Evolutionary conservation across 2,797 vertebrate genomes (phyloP).

Genomic region (Acridotheres tristis): DNA sequence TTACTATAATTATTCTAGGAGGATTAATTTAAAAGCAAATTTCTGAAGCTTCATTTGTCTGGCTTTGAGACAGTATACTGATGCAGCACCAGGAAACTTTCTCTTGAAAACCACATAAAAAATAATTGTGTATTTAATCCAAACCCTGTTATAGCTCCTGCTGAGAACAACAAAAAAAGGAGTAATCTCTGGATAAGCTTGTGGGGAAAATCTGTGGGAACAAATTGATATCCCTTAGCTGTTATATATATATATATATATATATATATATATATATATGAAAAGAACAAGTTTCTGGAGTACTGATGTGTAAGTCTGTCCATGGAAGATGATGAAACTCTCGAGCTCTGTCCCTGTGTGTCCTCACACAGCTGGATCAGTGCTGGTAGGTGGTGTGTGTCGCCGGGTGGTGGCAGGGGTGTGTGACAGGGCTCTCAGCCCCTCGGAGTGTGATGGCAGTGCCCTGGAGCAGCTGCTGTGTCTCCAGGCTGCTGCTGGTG

Average conservation of each 20-base stretch:
- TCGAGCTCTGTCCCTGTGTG: background rate
- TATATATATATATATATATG: background rate
- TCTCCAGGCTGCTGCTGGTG: background rate
- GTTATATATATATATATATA: background rate
- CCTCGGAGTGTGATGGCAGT: background rate
- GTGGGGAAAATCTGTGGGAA: background rate
- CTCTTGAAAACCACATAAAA: background rate
- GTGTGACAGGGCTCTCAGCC: background rate
- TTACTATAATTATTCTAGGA: background rate
- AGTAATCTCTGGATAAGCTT: background rate
- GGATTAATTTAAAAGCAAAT: background rate
- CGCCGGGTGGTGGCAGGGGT: background rate
- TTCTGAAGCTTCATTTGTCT: background rate
- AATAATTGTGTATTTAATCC: background rate
- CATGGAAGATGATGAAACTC: background rate
- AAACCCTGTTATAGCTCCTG: background rate
- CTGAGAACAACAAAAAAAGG: background rate
- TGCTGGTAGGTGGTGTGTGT: background rate
- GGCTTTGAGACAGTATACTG: background rate
- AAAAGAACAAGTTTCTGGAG: background rate
- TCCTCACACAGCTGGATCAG: background rate
- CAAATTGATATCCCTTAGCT: background rate
- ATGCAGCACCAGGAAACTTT: background rate
- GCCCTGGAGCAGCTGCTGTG: background rate
- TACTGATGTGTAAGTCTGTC: background rate